phyloP scores from a whole-genome alignment of 1,140 invertebrate species.

The Lycorma delicatula region DNA sequence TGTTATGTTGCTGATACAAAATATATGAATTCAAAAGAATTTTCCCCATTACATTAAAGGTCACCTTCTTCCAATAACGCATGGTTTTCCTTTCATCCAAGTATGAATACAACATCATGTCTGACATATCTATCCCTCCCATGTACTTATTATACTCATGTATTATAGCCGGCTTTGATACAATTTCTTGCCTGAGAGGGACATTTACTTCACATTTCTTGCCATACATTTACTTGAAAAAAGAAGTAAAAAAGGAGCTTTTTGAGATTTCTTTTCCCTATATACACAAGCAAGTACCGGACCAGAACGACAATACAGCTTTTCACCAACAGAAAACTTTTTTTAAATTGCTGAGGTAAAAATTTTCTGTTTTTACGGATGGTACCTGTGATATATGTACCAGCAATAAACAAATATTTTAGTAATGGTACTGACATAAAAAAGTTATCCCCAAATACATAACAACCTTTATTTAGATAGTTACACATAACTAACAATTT shows the following conservation, averaged over 20 bases:
- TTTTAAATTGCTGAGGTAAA: not conserved
- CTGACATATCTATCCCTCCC: conserved; percentile 21
- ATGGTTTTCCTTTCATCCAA: conserved; percentile 19
- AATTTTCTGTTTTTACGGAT: not conserved
- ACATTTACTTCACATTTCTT: not conserved
- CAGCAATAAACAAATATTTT: not conserved
- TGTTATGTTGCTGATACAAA: conserved; percentile 2
- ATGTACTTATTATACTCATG: conserved; percentile 18
- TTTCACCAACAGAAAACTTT: conserved; percentile 1
- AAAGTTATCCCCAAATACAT: conserved; percentile 24
- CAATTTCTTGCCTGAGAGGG: not conserved
- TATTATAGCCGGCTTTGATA: not conserved
- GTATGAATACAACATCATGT: conserved; percentile 23
- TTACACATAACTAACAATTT: conserved; percentile 27
- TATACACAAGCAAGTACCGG: not conserved
- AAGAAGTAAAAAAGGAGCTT: not conserved
- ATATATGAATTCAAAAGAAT: conserved; percentile 12
- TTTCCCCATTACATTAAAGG: conserved; percentile 18
- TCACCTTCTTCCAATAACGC: conserved; percentile 25
- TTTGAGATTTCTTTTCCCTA: not conserved
- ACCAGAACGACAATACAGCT: not conserved
- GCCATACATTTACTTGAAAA: not conserved
- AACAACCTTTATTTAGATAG: conserved; percentile 29
- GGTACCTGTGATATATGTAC: not conserved
- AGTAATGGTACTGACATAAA: not conserved